Percentiles rank a stretch among this genome's conserved stretches.
Conservation (phyloP, 2,797 vertebrate species). For the Hydrocynus forskahlii region DNA sequence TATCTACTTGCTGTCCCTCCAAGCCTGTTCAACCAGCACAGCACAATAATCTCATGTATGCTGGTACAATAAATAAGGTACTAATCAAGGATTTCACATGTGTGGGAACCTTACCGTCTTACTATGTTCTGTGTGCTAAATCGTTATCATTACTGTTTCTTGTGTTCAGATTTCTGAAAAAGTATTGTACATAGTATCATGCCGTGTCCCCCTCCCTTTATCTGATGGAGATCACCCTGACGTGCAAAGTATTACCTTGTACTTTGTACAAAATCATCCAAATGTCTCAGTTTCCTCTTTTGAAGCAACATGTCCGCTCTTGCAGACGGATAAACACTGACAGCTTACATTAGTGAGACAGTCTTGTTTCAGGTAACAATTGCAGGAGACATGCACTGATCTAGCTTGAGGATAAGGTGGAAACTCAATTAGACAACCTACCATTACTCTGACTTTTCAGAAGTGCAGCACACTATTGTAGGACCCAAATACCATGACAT, state of each 20-base stretch:
- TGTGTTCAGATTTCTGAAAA: too few species aligned
- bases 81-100: too few species aligned
- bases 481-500: background rate
- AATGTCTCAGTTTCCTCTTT: background rate
- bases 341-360: background rate
- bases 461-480: background rate
- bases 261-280: background rate
- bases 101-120: too few species aligned
- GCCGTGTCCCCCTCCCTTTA: background rate
- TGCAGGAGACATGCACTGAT: background rate
- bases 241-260: slow-evolving; percentile 3
- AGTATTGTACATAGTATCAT: too few species aligned
- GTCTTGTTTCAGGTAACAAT: background rate
- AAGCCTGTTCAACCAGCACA: too few species aligned
- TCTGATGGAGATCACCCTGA: background rate
- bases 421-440: slow-evolving; percentile 8
- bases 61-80: too few species aligned
- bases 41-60: too few species aligned
- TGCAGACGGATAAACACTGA: background rate
- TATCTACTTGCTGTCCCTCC: too few species aligned
- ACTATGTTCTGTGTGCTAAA: too few species aligned
- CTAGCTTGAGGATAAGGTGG: background rate
- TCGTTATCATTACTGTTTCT: too few species aligned
- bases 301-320: background rate
- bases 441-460: background rate